phyloP scores from a whole-genome alignment of 2,888 invertebrate species.

The Chrysolina americana region DNA sequence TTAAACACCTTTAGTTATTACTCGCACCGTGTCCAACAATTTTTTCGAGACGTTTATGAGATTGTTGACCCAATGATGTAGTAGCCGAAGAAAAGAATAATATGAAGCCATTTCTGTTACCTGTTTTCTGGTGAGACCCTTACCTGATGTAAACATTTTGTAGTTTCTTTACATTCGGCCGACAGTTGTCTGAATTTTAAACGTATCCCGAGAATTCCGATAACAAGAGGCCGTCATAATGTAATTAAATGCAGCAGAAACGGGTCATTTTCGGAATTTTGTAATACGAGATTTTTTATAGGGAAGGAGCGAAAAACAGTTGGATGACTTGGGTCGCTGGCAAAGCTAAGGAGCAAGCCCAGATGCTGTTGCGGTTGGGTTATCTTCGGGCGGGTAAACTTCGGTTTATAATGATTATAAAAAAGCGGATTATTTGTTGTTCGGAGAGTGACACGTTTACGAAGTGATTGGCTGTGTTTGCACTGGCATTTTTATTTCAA shows the following conservation, averaged over 20 bases:
- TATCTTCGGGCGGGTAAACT: conserved; percentile 7
- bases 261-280: conserved; percentile 46
- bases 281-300: conserved; percentile 45
- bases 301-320: conserved; percentile 5
- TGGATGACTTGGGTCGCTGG: background rate
- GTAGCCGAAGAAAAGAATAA: conserved; percentile 46
- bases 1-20: conserved; percentile 40
- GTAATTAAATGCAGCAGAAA: conserved; percentile 48
- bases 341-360: background rate
- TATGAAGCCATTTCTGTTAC: conserved; percentile 51
- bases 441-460: background rate
- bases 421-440: conserved; percentile 7
- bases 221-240: conserved; percentile 43
- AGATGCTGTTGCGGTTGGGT: conserved; percentile 14
- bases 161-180: conserved; percentile 46
- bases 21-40: conserved; percentile 33
- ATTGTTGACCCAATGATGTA: conserved; percentile 43
- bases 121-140: conserved; percentile 50
- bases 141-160: conserved; percentile 51
- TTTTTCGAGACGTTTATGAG: conserved; percentile 42
- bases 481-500: background rate
- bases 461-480: background rate
- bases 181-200: conserved; percentile 50
- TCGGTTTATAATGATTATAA: conserved; percentile 6
- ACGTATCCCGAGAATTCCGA: conserved; percentile 42